Percentiles rank a stretch among this genome's conserved stretches.
Conservation (phyloP, 2,797 vertebrate species). For the Anguilla anguilla region DNA sequence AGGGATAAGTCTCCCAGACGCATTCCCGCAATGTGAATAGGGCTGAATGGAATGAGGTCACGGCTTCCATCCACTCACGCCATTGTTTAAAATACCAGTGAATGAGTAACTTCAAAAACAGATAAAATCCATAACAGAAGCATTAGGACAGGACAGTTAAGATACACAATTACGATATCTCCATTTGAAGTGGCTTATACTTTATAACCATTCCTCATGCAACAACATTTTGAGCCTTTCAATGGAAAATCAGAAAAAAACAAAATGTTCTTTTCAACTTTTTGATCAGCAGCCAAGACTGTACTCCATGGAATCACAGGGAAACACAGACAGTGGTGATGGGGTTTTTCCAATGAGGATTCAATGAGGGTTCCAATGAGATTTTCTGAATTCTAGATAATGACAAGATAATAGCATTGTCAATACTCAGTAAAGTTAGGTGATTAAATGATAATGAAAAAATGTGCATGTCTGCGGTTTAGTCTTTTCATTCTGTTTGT, state of each 20-base stretch:
- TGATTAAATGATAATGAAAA: not conserved
- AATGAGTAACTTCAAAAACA: not conserved
- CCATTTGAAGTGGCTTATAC: not conserved
- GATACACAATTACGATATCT: not conserved
- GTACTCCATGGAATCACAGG: not conserved
- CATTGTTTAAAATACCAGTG: not conserved
- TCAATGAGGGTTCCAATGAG: not conserved
- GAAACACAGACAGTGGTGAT: not conserved
- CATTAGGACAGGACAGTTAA: not conserved
- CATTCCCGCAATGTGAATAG: conserved; percentile 53
- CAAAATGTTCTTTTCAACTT: not conserved
- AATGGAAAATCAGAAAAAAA: not conserved
- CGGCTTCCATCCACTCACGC: not conserved
- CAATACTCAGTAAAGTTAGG: not conserved
- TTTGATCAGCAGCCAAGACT: conserved; percentile 7
- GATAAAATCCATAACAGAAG: not conserved
- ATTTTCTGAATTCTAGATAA: not conserved
- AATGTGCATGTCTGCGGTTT: not conserved
- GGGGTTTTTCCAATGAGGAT: not conserved
- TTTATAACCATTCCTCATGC: not conserved
- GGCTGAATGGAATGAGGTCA: conserved; percentile 9
- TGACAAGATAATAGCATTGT: not conserved
- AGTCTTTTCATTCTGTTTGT: not conserved
- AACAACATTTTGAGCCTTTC: not conserved
- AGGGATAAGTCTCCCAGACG: conserved; percentile 45